A percentile compares a stretch with the other conserved stretches of the same genome.
Evolutionary conservation across 2,888 invertebrate species (phyloP).

Genomic region (Sipha maydis): DNA sequence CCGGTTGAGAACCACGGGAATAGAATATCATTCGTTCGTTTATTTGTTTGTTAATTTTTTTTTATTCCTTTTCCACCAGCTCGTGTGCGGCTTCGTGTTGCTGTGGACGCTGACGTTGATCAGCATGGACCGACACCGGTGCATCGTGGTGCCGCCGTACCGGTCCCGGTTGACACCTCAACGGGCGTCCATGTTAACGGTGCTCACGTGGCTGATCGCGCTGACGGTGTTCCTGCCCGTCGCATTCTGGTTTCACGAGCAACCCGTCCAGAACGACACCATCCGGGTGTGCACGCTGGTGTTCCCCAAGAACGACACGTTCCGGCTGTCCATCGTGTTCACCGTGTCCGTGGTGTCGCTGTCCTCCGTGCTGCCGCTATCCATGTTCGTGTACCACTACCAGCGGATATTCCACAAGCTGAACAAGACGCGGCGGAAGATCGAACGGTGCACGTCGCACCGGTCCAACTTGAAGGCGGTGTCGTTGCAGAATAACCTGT

Average conservation of each 20-base stretch:
- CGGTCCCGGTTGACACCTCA: conserved; percentile 70
- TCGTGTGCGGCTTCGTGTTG: conserved; percentile 72
- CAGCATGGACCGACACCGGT: conserved; percentile 72
- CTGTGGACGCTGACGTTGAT: conserved; percentile 73
- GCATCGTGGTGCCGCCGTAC: conserved; percentile 72
- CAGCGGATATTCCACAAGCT: conserved; percentile 72
- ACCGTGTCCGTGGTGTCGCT: conserved; percentile 70
- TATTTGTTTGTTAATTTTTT: not conserved
- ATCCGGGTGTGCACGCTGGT: conserved; percentile 70
- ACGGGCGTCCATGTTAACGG: conserved; percentile 68
- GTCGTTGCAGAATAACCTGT: conserved; percentile 30
- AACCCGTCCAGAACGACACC: conserved; percentile 64
- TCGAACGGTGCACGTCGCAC: conserved; percentile 67
- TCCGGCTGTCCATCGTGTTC: conserved; percentile 70
- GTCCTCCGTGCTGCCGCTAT: conserved; percentile 71
- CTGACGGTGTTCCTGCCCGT: conserved; percentile 70
- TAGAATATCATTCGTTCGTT: too few species aligned
- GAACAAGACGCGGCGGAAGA: conserved; percentile 70
- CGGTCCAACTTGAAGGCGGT: not conserved
- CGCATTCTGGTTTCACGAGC: conserved; percentile 70
- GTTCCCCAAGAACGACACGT: conserved; percentile 69
- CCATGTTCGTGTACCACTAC: conserved; percentile 71
- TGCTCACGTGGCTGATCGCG: conserved; percentile 70
- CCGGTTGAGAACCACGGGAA: too few species aligned
- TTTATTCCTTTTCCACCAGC: conserved; percentile 66